Conservation (phyloP, 30 jellyfish, hydroid and myxozoan genomes). For the Chrysaora quinquecirrha region DNA sequence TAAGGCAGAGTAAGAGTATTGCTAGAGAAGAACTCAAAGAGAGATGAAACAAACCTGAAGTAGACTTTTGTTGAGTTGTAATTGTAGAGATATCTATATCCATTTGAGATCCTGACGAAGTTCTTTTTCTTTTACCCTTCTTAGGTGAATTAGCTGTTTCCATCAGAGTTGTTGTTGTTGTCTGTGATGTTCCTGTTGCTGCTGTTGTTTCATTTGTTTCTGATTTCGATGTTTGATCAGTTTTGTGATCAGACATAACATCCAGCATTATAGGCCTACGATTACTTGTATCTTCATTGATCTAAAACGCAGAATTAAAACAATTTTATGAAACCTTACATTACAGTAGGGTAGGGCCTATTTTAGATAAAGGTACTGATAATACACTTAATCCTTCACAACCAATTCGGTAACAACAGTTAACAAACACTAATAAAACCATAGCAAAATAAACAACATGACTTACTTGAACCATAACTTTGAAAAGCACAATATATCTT, state of each 20-base stretch:
- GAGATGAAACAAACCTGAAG: too few relatives aligned
- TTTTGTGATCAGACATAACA: constrained; percentile 72
- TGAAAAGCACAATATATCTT: constrained; percentile 85
- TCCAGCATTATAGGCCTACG: constrained; percentile 94
- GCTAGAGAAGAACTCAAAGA: too few relatives aligned
- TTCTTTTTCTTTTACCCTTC: constrained; percentile 49
- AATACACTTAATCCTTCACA: too few relatives aligned
- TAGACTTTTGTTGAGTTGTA: too few relatives aligned
- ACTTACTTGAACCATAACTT: constrained; percentile 92
- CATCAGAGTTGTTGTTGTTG: constrained; percentile 17
- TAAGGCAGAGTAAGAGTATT: too few relatives aligned
- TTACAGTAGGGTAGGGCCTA: not conserved
- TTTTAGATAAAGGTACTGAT: too few relatives aligned
- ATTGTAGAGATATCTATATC: constrained; percentile 41
- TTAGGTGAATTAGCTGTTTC: constrained; percentile 45
- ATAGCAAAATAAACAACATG: too few relatives aligned
- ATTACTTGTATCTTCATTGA: constrained; percentile 94
- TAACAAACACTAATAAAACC: too few relatives aligned
- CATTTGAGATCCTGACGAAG: constrained; percentile 32
- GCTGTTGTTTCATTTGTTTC: constrained; percentile 51
- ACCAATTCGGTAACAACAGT: too few relatives aligned
- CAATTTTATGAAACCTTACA: not conserved
- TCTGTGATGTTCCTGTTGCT: constrained; percentile 6
- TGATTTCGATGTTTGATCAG: too few relatives aligned
- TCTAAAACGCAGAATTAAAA: constrained; percentile 38